Evolutionary conservation across 2,113 vertebrate genomes (phyloP), one percentile per base, ranked within the genome.

Genomic region (Paradisaea rubra): DNA sequence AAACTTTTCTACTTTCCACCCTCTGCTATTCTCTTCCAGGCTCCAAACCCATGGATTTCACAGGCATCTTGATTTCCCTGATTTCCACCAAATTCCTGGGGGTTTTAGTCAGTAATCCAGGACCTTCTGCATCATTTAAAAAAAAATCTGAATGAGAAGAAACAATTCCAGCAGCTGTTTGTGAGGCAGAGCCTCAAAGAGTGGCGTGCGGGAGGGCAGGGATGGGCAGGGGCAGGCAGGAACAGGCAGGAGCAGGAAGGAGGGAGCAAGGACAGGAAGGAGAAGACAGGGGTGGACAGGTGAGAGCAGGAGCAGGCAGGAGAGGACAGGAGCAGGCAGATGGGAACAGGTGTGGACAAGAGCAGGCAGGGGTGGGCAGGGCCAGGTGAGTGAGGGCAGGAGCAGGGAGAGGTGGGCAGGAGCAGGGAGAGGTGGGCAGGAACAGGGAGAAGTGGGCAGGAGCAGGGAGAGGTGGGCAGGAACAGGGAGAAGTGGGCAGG

Each of bases 1-100:
- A 27, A 47, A 87, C 95, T 97, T 97, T 97, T 96, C 86, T 97
- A 97, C 93, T 95, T 83, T 77, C 37, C 57, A 95, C 95, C 93
- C 91, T 95, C 95, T 81, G 89, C 89, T 91, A 31, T 95, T 72
- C 49, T 45, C 65, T 83, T 65, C 59, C 63, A 91, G 85, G 57
- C 66, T 79, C 88, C 28, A 56, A 82, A 13, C 76, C 89, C 91
- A 76, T 66, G 56, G 60, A 84, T 84, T 79, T 84, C 77, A 90
- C 65, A 78, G 77, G 42, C 79, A 64, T 57, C 74, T 71, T 6
- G n/a, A 52, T 85, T 79, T 88, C 39, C 73, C 76, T 37, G 54
- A 60, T 49, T 65, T 60, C 86, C 78, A 79, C 60, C 78, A 39
- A 87, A 78, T 61, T 82, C 90, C 86, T 80, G 87, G 73, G 81